Evolutionary conservation across 2,797 vertebrate species (phyloP).

Genomic region (Rhynchonycteris naso): DNA sequence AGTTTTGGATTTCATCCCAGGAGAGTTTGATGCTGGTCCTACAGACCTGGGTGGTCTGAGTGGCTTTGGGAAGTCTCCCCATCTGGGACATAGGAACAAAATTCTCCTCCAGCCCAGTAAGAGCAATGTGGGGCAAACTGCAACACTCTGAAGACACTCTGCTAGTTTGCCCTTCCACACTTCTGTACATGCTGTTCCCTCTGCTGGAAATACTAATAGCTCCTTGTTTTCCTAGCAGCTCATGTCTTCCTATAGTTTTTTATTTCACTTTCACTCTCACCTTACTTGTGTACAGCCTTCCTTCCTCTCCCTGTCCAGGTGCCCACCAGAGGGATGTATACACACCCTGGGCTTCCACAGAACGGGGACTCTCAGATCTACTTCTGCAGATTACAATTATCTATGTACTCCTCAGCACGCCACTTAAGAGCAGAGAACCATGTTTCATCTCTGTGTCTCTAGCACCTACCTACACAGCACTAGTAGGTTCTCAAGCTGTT

Average conservation of each 20-base stretch:
- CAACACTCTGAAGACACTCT: not conserved
- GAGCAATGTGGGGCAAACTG: not conserved
- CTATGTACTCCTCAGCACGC: not conserved
- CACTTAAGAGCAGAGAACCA: not conserved
- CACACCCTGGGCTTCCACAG: not conserved
- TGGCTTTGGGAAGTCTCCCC: not conserved
- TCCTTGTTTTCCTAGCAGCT: not conserved
- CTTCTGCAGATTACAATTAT: not conserved
- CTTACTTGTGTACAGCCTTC: not conserved
- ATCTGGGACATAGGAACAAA: not conserved
- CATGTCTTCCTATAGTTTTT: not conserved
- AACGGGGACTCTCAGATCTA: not conserved
- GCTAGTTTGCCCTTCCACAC: not conserved
- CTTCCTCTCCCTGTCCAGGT: not conserved
- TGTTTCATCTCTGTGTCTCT: not conserved
- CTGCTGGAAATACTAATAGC: not conserved
- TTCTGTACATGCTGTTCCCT: not conserved
- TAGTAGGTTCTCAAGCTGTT: not conserved
- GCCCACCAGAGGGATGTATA: not conserved
- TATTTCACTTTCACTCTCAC: not conserved
- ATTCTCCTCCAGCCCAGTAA: not conserved
- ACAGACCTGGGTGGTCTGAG: not conserved
- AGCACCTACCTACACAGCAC: not conserved
- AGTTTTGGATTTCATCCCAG: not conserved
- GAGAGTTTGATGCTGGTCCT: not conserved